Evolutionary conservation across 2,113 vertebrate species (phyloP).

Genomic region (Leuciscus idus): DNA sequence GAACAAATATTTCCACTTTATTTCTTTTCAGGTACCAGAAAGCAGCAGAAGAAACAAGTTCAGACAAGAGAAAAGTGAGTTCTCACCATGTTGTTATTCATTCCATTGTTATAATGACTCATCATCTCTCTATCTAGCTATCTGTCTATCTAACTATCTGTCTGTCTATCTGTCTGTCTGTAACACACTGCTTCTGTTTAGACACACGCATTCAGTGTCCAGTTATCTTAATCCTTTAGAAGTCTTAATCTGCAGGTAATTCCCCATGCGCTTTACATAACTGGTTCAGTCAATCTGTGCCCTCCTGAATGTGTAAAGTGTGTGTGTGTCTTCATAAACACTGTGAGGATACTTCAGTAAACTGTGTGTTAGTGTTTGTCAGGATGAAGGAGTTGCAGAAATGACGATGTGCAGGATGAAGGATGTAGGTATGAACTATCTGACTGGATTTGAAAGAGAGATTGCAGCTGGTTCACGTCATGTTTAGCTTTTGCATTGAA

Average conservation of each 20-base stretch:
- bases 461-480: not conserved
- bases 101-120: too few species aligned
- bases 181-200: constrained; percentile 7
- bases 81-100: not conserved
- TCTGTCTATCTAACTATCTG: not conserved
- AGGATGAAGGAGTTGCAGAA: not conserved
- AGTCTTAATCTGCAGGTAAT: constrained; percentile 57
- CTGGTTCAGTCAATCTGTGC: constrained; percentile 7
- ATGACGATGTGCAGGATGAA: not conserved
- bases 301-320: not conserved
- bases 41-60: constrained; percentile 72
- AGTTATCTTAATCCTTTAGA: constrained; percentile 53
- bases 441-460: not conserved
- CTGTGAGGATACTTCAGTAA: not conserved
- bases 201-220: constrained; percentile 26
- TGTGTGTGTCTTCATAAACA: not conserved
- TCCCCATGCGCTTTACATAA: constrained; percentile 35
- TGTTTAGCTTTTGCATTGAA: not conserved
- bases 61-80: constrained; percentile 73
- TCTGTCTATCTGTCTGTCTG: not conserved
- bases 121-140: not conserved
- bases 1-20: not conserved
- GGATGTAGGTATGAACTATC: constrained; percentile 3
- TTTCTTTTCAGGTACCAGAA: constrained; percentile 71
- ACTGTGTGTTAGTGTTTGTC: not conserved